A percentile compares a stretch with the other conserved stretches of the same genome.
Evolutionary conservation across 2,113 vertebrate genomes (phyloP).

Genomic region (Megaceryle torquata): DNA sequence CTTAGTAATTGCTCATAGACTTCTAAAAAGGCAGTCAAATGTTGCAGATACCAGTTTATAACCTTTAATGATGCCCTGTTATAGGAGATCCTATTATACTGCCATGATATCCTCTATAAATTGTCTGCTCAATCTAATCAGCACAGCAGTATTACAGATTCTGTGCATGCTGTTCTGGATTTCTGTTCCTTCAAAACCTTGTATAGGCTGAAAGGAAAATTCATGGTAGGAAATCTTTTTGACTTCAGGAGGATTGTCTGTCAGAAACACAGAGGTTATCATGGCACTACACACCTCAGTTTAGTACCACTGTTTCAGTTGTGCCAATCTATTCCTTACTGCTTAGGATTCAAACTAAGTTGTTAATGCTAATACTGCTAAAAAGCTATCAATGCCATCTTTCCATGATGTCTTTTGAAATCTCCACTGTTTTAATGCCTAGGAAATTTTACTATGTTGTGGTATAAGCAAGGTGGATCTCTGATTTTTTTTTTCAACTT

Average conservation of each 20-base stretch:
- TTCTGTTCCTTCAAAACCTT: background rate
- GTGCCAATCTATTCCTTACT: background rate
- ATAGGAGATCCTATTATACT: background rate
- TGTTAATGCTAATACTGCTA: background rate
- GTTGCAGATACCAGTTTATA: constrained; percentile 5
- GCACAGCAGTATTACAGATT: background rate
- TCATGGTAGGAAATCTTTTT: background rate
- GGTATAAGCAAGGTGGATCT: background rate
- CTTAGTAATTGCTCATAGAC: constrained; percentile 33
- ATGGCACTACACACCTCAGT: background rate
- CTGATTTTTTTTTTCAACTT: background rate
- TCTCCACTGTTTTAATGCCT: background rate
- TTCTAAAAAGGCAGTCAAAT: constrained; percentile 22
- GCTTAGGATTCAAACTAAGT: background rate
- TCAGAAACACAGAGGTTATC: background rate
- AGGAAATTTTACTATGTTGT: background rate
- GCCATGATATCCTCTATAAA: background rate
- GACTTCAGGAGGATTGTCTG: background rate
- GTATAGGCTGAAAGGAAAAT: background rate
- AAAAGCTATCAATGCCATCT: background rate
- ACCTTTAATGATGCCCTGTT: background rate
- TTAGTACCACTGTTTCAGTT: background rate
- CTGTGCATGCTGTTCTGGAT: background rate
- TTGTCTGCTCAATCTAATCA: background rate
- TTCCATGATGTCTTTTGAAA: background rate